Evolutionary conservation across 1,140 invertebrate species (phyloP).

Genomic region (Drosophila neocordata): DNA sequence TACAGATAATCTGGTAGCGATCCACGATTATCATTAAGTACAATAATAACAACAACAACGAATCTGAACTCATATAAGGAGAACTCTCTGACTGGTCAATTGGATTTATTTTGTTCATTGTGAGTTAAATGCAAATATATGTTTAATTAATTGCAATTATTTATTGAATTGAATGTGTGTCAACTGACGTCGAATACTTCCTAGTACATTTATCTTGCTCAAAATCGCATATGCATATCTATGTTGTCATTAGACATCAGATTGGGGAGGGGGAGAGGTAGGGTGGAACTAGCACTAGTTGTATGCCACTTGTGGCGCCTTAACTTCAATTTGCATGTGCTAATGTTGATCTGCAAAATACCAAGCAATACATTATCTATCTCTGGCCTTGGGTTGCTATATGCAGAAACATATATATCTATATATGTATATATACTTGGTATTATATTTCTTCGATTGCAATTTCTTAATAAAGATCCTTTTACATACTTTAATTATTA

Average conservation of each 20-base stretch:
- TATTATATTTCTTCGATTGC: too few relatives aligned
- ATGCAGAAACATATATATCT: too few relatives aligned
- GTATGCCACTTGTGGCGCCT: slow-evolving; percentile 6
- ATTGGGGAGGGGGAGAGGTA: background rate
- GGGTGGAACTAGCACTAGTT: background rate
- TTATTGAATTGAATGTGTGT: slow-evolving; percentile 66
- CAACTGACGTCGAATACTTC: slow-evolving; percentile 58
- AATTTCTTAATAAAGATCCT: too few relatives aligned
- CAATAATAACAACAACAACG: slow-evolving; percentile 4
- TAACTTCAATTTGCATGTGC: background rate
- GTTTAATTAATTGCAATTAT: slow-evolving; percentile 70
- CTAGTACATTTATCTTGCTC: slow-evolving; percentile 72
- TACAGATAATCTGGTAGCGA: slow-evolving; percentile 1
- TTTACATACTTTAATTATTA: too few relatives aligned
- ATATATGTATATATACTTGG: too few relatives aligned
- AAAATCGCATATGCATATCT: slow-evolving; percentile 32
- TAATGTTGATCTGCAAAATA: background rate
- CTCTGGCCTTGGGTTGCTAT: too few relatives aligned
- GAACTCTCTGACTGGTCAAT: slow-evolving; percentile 18
- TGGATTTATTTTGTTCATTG: slow-evolving; percentile 36
- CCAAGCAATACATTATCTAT: background rate
- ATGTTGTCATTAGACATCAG: background rate
- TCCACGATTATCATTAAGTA: slow-evolving; percentile 30
- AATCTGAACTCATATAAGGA: slow-evolving; percentile 6
- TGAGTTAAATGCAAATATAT: slow-evolving; percentile 63